Base-by-base conservation (phyloP, 2,113 vertebrate genomes). In the Parus major region DNA sequence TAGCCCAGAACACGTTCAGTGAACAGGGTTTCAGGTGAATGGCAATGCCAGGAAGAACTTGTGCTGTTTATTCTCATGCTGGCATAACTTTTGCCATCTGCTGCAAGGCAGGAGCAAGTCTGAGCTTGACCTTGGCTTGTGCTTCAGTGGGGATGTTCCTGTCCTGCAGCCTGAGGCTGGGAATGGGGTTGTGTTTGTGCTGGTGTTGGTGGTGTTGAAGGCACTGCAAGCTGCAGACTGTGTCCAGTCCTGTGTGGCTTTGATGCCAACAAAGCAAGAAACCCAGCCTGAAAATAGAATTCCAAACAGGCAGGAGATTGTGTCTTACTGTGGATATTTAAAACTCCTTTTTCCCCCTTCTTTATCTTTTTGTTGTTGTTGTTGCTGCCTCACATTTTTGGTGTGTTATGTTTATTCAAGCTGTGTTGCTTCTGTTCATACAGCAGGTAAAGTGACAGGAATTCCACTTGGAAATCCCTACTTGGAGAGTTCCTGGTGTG, bases 201-300 rank as follows among this genome's bases (percentile, higher is more conserved):
- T 90, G 93, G 88, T 90, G 93, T 88, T 95, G 96, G 96, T 72
- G 97, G 80, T 83, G 89, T 86, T 93, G 88, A 60, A 88, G 91
- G 95, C 90, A 97, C 92, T 93, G 87, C 96, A 82, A 94, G 92
- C 96, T 98, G 97, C 97, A 96, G 50, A 82, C 46, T 88, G 71
- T 83, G 52, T 42, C 72, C 90, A 68, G 59, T 41, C 68, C 70
- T 79, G 50, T 50, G 73, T 80, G 89, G 19, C 9, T 96, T 82
- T 81, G 49, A 33, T 83, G 82, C 73, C 90, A 79, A 36, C 86
- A 78, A 91, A 82, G 49, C 1, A 7, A 85, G 66, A 73, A 97
- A 60, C 82, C 47, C 87, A 52, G 63, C 68, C 91, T 93, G 82
- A 70, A 88, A 95, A 21, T 4, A 56, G 44, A 56, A 86, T 63